Evolutionary conservation across 2,797 vertebrate genomes (phyloP).

Genomic region (Bradypodion ventrale): DNA sequence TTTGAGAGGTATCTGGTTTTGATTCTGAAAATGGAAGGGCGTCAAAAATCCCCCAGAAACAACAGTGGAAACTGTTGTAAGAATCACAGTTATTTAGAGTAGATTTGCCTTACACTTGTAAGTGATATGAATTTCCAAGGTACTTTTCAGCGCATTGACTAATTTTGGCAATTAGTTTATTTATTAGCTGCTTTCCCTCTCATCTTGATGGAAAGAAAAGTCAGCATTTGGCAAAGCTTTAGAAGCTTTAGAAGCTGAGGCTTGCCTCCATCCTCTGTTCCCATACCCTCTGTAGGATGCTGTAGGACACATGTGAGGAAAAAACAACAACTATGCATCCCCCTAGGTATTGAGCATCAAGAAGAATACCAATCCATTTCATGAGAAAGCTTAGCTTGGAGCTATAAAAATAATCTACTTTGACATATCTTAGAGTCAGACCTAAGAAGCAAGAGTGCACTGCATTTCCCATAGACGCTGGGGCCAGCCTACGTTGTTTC

Average conservation of each 20-base stretch:
- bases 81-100: not conserved
- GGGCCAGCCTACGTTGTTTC: not conserved
- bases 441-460: not conserved
- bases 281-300: not conserved
- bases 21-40: not conserved
- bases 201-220: not conserved
- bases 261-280: not conserved
- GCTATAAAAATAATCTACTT: constrained; percentile 11
- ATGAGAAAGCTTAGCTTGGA: constrained; percentile 51
- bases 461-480: constrained; percentile 52
- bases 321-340: not conserved
- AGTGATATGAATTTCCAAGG: not conserved
- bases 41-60: not conserved
- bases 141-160: not conserved
- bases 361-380: not conserved
- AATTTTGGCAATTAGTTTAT: not conserved
- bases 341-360: not conserved
- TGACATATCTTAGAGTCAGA: not conserved
- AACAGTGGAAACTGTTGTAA: not conserved
- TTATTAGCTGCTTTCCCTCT: not conserved
- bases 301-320: not conserved
- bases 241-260: not conserved
- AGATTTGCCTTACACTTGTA: not conserved
- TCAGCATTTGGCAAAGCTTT: not conserved
- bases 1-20: not conserved